Evolutionary conservation across 30 jellyfish, hydroid and myxozoan species (phyloP).

Genomic region (Sanderia malayensis): DNA sequence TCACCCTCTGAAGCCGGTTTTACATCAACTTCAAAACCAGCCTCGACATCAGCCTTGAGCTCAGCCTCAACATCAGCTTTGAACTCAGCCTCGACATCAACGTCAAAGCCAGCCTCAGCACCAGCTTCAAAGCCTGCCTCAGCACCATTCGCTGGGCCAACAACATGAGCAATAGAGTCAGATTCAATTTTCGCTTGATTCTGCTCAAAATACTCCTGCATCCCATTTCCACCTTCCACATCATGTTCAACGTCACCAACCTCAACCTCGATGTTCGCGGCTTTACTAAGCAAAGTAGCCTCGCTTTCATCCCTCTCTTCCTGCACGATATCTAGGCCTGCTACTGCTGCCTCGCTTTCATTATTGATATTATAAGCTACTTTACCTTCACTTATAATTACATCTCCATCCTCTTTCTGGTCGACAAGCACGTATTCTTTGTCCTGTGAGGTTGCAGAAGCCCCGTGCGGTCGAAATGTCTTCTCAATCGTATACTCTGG

Average conservation of each 20-base stretch:
- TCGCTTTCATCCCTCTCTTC: conserved; percentile 46
- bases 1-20: too few species aligned
- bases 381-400: conserved; percentile 67
- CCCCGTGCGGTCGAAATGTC: conserved; percentile 30
- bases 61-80: too few species aligned
- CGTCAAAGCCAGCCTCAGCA: neutral
- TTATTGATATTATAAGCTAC: conserved; percentile 28
- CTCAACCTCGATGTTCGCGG: conserved; percentile 24
- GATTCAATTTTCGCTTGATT: neutral
- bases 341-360: conserved; percentile 83
- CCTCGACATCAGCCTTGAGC: too few species aligned
- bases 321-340: conserved; percentile 40
- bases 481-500: conserved; percentile 46
- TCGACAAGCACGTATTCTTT: conserved; percentile 49
- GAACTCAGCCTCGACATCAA: too few species aligned
- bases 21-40: too few species aligned
- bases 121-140: neutral
- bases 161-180: neutral
- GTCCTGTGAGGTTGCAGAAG: conserved; percentile 9
- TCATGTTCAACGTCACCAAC: conserved; percentile 23
- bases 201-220: conserved; percentile 7
- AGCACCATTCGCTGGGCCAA: neutral
- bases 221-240: conserved; percentile 5
- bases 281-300: conserved; percentile 49
- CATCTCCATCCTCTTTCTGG: conserved; percentile 39